Percentiles rank a stretch among this genome's conserved stretches.
These are phyloP conservation scores for Hydrophis major DNA, from an alignment of 2,797 vertebrate genomes.

Conservation along the genomic window DNA sequence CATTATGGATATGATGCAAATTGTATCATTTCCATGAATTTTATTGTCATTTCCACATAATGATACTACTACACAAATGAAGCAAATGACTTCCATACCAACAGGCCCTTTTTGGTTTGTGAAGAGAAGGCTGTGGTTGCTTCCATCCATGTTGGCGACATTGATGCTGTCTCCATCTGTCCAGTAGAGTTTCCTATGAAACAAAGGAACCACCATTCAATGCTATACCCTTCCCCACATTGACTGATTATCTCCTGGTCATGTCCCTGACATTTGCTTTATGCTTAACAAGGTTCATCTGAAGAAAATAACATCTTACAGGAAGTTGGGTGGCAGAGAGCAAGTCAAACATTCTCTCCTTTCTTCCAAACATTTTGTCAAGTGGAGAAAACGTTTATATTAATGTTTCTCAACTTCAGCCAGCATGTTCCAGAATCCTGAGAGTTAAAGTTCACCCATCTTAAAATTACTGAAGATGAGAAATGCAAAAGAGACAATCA, in stretches of 20 bases:
- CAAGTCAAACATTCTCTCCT: not conserved
- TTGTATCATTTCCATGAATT: not conserved
- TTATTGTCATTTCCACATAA: not conserved
- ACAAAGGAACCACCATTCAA: not conserved
- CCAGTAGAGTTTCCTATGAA: slow-evolving; percentile 91
- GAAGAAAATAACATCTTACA: not conserved
- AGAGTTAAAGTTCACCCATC: not conserved
- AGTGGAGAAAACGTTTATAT: not conserved
- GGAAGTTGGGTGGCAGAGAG: not conserved
- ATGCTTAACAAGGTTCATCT: not conserved
- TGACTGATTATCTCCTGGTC: not conserved
- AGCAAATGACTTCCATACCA: slow-evolving; percentile 72
- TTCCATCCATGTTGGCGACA: slow-evolving; percentile 93
- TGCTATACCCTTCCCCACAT: not conserved
- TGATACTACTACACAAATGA: not conserved
- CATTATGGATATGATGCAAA: not conserved
- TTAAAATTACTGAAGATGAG: not conserved
- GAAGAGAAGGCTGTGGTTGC: slow-evolving; percentile 84
- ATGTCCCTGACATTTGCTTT: not conserved
- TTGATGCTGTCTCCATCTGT: slow-evolving; percentile 95
- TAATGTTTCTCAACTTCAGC: not conserved
- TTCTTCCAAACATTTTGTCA: not conserved
- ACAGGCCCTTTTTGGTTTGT: slow-evolving; percentile 89
- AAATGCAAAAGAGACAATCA: not conserved
- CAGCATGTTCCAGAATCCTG: not conserved